These are phyloP conservation scores for Drosophila borborema DNA, from an alignment of 2,888 invertebrate genomes.

Conservation along the genomic window DNA sequence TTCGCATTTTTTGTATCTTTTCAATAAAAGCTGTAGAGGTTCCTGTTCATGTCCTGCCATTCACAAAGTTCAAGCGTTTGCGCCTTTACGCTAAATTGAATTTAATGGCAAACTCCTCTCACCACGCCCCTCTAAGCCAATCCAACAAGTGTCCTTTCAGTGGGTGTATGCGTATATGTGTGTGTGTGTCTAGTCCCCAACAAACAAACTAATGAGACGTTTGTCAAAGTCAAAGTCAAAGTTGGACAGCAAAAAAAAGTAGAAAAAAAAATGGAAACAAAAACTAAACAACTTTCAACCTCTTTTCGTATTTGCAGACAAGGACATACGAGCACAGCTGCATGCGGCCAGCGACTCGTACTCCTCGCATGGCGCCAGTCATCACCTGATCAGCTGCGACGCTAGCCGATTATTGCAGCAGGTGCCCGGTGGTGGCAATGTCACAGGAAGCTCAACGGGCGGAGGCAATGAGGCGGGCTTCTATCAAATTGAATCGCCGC, in stretches of 20 bases:
- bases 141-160: conserved; percentile 51
- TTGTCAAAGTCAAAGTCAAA: conserved; percentile 58
- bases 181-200: not conserved
- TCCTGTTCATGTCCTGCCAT: conserved; percentile 47
- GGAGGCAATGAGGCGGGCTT: conserved; percentile 76
- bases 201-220: conserved; percentile 66
- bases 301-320: conserved; percentile 72
- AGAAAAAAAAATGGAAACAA: conserved; percentile 14
- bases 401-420: conserved; percentile 66
- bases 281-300: conserved; percentile 26
- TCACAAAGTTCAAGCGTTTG: conserved; percentile 66
- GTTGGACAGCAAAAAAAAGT: conserved; percentile 1
- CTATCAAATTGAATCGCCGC: conserved; percentile 86
- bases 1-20: conserved; percentile 46
- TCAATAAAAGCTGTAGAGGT: conserved; percentile 48
- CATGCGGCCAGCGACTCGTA: conserved; percentile 70
- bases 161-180: not conserved
- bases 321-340: conserved; percentile 84
- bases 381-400: conserved; percentile 72
- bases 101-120: conserved; percentile 60
- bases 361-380: conserved; percentile 67
- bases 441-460: not conserved
- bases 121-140: not conserved
- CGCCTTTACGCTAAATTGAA: conserved; percentile 78
- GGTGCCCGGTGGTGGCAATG: conserved; percentile 23